Evolutionary conservation across 2,797 vertebrate genomes (phyloP).

Genomic region (Lepidocolaptes lacrymiger): DNA sequence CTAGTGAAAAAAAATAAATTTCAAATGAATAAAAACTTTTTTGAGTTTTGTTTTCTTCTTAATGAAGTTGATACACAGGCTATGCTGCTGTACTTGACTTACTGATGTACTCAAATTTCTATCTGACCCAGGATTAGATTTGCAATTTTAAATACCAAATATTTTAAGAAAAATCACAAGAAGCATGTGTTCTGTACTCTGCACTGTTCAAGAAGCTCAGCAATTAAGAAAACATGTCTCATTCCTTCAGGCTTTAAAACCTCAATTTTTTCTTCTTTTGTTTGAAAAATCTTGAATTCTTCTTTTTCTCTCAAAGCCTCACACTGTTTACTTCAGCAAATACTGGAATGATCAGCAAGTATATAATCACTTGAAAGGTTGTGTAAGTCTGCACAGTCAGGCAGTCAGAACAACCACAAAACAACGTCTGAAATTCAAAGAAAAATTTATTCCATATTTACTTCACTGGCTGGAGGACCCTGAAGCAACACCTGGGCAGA

Average conservation of each 20-base stretch:
- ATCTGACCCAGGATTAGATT: neutral
- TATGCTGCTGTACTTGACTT: neutral
- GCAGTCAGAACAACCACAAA: neutral
- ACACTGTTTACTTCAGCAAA: neutral
- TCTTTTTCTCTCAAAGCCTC: neutral
- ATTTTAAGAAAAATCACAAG: neutral
- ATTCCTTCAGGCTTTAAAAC: neutral
- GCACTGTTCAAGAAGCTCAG: neutral
- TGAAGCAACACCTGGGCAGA: neutral
- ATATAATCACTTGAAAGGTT: neutral
- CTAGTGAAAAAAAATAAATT: neutral
- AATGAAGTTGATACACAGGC: neutral
- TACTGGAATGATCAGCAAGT: neutral
- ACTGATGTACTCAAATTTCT: neutral
- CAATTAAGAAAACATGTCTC: neutral
- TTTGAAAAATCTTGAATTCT: neutral
- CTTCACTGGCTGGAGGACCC: neutral
- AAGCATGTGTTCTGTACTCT: neutral
- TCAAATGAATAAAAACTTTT: neutral
- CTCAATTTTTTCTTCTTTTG: neutral
- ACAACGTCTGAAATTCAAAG: neutral
- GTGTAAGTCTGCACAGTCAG: neutral
- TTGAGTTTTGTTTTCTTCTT: neutral
- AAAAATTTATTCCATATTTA: neutral
- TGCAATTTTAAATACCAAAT: neutral